Percentiles rank a stretch among this genome's conserved stretches.
phyloP scores from a whole-genome alignment of 2,797 vertebrate species.

The Threskiornis aethiopicus region DNA sequence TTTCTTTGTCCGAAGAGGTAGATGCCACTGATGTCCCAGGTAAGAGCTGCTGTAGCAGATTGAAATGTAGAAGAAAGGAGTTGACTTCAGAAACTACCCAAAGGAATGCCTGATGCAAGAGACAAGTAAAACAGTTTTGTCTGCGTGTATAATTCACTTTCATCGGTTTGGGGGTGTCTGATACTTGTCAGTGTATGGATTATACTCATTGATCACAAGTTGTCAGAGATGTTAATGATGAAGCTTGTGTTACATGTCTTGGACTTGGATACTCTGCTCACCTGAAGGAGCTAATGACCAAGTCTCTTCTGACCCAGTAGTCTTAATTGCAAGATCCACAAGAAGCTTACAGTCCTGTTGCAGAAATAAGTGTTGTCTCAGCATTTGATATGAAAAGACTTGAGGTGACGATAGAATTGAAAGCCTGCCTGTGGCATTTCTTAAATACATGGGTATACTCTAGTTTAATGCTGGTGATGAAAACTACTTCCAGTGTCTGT shows the following conservation, averaged over 20 bases:
- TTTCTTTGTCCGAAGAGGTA: neutral
- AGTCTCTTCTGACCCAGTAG: neutral
- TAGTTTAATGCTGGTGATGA: neutral
- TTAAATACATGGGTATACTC: fast-evolving
- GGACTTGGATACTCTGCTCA: neutral
- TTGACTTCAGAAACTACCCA: neutral
- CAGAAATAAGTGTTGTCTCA: neutral
- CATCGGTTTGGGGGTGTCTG: neutral
- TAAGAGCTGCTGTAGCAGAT: neutral
- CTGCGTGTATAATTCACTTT: neutral
- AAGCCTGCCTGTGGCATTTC: neutral
- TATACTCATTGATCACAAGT: neutral
- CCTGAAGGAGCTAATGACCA: neutral
- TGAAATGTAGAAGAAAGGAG: neutral
- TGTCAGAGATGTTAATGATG: neutral
- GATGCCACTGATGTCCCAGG: neutral
- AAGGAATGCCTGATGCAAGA: neutral
- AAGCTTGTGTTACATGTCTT: fast-evolving
- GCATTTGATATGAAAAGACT: neutral
- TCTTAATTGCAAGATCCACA: neutral
- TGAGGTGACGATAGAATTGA: neutral
- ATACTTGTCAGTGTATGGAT: neutral
- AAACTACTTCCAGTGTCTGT: neutral
- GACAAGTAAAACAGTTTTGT: neutral
- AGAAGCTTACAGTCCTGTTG: neutral